Percentiles rank a stretch among this genome's conserved stretches.
Evolutionary conservation across 2,888 invertebrate genomes (phyloP).

Genomic region (Nyleta sp.): DNA sequence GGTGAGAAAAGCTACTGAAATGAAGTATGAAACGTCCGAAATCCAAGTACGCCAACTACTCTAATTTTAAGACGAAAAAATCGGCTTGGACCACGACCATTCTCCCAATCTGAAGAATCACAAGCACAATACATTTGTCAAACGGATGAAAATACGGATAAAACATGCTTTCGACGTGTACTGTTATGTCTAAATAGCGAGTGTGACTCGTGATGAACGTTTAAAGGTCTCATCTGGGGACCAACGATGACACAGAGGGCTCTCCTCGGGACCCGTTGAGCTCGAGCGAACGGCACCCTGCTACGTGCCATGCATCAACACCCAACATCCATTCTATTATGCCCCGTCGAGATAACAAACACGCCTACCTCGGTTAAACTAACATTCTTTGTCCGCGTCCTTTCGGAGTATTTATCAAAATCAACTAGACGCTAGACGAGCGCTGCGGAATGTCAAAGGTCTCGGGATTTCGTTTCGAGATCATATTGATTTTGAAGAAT

Average conservation of each 20-base stretch:
- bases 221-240: slow-evolving; percentile 79
- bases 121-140: slow-evolving; percentile 16
- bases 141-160: background rate
- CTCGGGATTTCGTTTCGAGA: slow-evolving; percentile 36
- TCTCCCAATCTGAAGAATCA: too few species aligned
- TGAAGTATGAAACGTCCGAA: too few species aligned
- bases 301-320: slow-evolving; percentile 82
- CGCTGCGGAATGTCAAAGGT: slow-evolving; percentile 53
- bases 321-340: slow-evolving; percentile 81
- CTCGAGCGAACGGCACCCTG: slow-evolving; percentile 77
- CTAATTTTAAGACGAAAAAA: too few species aligned
- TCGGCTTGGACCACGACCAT: background rate
- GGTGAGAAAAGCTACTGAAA: too few species aligned
- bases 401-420: slow-evolving; percentile 80
- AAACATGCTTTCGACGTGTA: slow-evolving; percentile 20
- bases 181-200: slow-evolving; percentile 79
- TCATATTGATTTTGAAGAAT: slow-evolving; percentile 43
- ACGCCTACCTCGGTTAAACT: slow-evolving; percentile 78
- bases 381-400: slow-evolving; percentile 79
- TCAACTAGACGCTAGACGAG: slow-evolving; percentile 67
- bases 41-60: too few species aligned
- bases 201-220: slow-evolving; percentile 81
- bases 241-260: slow-evolving; percentile 62
- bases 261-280: slow-evolving; percentile 69
- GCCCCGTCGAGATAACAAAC: slow-evolving; percentile 82